phyloP scores from a whole-genome alignment of 2,888 invertebrate species.

The Ormyrus rosae region DNA sequence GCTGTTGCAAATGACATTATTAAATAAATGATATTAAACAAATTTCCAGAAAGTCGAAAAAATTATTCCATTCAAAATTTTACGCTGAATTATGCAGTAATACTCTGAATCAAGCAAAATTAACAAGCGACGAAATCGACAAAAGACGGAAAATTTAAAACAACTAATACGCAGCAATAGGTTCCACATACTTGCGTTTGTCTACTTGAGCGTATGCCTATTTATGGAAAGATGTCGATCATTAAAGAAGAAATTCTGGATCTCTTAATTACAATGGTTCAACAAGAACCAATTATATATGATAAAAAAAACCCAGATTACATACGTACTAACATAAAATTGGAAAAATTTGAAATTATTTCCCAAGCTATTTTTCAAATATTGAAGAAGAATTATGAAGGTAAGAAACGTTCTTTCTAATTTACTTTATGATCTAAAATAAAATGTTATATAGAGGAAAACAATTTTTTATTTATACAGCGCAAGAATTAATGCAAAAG shows the following conservation, averaged over 20 bases:
- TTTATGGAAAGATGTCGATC: background rate
- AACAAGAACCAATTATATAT: background rate
- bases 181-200: no score
- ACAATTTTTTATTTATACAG: background rate
- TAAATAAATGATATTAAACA: background rate
- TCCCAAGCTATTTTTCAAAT: slow-evolving; percentile 8
- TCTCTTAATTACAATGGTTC: background rate
- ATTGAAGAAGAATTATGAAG: background rate
- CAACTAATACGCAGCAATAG: background rate
- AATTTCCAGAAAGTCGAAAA: background rate
- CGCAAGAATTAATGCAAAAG: background rate
- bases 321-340: background rate
- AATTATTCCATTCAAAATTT: background rate
- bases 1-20: background rate
- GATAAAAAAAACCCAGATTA: slow-evolving; percentile 4
- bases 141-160: background rate
- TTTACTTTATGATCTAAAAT: background rate
- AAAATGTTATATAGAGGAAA: background rate
- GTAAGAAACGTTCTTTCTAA: background rate
- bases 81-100: no score
- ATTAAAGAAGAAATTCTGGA: background rate
- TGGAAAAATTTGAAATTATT: background rate
- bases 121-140: background rate
- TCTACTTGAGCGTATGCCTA: no score
- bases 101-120: no score